Evolutionary conservation across 2,888 invertebrate genomes (phyloP), one percentile per base, ranked within the genome.

Genomic region (Melieria omissa): DNA sequence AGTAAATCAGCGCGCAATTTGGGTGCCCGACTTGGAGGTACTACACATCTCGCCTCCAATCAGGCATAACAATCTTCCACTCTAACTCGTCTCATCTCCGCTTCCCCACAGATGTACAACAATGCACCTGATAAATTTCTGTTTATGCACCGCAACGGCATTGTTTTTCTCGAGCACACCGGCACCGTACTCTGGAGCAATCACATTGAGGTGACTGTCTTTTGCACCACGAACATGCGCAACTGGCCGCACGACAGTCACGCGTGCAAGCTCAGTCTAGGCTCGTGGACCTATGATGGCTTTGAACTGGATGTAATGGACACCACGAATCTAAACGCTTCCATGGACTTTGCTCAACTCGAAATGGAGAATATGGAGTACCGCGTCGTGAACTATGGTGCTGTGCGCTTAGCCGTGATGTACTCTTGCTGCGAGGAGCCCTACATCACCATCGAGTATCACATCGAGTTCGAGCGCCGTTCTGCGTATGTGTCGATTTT

Each of bases 161-260:
- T 75, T 10, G 75, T 80, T 2, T 57, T 75, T n/a, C 67, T 80
- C 7, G 75, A 76, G 64, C 66, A 73, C 62, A 76, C 75, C 55
- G 92, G 92, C 0, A 83, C 82, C 0, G 89, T 92, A 0, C 74
- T 90, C 5, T 92, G 92, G 92, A 89, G 90, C 8, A 91, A 91
- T 45, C 91, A 92, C 7, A 88, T 91, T 6, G 91, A 91, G 78
- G 89, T 93, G 73, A 87, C 90, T 4, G 87, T 89, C 10, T 89
- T 90, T 78, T 92, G 91, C 80, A 89, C 91, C 65, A 80, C 90
- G 49, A 89, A 93, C 79, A 87, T 94, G 68, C 86, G 88, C 42
- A 87, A 88, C 76, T 95, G 94, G 94, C 95, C 95, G 0, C 89
- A 88, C 63, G 95, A 95, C 84, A 87, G 85, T 6, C 94, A 95